phyloP scores from a whole-genome alignment of 2,888 invertebrate genomes.

The Troglohyphantes excavatus region DNA sequence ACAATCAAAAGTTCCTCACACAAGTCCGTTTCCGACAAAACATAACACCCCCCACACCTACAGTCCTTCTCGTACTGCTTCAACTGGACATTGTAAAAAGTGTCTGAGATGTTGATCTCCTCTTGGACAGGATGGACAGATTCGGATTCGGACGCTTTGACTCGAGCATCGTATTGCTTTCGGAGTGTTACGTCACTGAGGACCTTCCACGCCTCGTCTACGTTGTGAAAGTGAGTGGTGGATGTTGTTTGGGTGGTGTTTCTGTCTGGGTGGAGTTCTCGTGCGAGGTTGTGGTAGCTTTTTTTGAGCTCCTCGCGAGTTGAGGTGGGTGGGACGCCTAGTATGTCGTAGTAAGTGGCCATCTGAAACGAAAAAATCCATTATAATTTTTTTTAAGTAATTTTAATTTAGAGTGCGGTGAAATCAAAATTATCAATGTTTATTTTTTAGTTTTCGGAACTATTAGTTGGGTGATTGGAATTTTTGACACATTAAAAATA shows the following conservation, averaged over 20 bases:
- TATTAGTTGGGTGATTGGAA: no score
- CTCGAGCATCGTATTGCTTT: constrained; percentile 65
- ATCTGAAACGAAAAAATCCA: constrained; percentile 14
- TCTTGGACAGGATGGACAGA: constrained; percentile 44
- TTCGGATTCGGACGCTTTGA: constrained; percentile 19
- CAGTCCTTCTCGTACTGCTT: constrained; percentile 50
- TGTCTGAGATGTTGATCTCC: constrained; percentile 38
- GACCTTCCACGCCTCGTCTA: constrained; percentile 77
- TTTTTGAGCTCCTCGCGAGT: constrained; percentile 71
- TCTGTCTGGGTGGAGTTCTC: constrained; percentile 73
- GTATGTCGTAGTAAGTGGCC: constrained; percentile 57
- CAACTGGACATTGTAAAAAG: background rate
- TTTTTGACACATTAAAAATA: no score
- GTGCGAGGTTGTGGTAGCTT: constrained; percentile 61
- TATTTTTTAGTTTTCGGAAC: no score
- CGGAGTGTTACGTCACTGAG: constrained; percentile 53
- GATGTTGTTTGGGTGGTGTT: background rate
- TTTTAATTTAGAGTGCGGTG: no score
- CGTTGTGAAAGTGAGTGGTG: constrained; percentile 14
- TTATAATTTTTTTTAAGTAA: no score
- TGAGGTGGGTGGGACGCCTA: constrained; percentile 34
- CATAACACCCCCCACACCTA: constrained; percentile 66
- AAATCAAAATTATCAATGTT: no score
- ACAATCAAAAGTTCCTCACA: constrained; percentile 25
- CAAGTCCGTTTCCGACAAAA: constrained; percentile 24